Conservation (phyloP, 2,113 vertebrate genomes). For the Pongo abelii region DNA sequence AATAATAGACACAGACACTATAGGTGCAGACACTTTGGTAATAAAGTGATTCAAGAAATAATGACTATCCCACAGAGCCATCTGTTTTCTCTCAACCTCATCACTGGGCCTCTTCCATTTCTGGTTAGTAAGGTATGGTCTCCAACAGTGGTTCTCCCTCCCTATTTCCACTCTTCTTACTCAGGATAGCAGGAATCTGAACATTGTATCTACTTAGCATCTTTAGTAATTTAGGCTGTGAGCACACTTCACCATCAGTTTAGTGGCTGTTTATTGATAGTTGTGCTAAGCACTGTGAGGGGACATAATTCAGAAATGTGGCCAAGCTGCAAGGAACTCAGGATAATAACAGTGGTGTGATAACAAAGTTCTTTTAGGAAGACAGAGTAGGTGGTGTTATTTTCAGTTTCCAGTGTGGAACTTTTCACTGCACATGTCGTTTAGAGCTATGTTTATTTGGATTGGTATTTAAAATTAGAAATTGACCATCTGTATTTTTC, state of each 20-base stretch:
- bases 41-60: constrained; percentile 40
- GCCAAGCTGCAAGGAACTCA: neutral
- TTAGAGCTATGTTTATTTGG: constrained; percentile 64
- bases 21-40: neutral
- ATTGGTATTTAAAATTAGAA: constrained; percentile 71
- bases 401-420: constrained; percentile 39
- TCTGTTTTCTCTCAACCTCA: constrained; percentile 42
- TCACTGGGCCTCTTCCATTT: constrained; percentile 40
- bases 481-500: constrained; percentile 71
- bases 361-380: constrained; percentile 23
- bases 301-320: constrained; percentile 42
- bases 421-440: constrained; percentile 44
- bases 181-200: constrained; percentile 13
- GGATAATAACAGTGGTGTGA: neutral
- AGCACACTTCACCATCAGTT: neutral
- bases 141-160: neutral
- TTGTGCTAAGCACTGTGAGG: neutral
- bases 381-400: constrained; percentile 42
- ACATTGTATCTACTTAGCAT: constrained; percentile 52
- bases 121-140: neutral
- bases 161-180: constrained; percentile 31
- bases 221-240: constrained; percentile 20
- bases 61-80: neutral
- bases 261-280: constrained; percentile 15
- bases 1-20: neutral